Evolutionary conservation across 2,888 invertebrate genomes (phyloP), one percentile per base, ranked within the genome.

Genomic region (Cosmia trapezina): DNA sequence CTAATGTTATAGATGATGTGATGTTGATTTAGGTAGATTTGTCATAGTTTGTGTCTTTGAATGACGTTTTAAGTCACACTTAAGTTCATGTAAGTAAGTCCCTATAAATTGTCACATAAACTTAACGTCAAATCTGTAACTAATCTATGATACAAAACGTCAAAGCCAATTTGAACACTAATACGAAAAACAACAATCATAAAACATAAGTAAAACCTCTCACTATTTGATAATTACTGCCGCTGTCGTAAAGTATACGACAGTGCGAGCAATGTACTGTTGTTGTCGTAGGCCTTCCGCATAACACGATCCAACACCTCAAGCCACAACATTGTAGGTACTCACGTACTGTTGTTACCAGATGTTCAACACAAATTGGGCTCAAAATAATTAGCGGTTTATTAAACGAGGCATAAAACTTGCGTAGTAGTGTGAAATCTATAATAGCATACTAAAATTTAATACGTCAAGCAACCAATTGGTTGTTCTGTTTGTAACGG

Each of bases 301-400:
- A 76, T 81, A 71, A 69, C 69, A 41, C 28, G 33, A 43, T 70
- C 37, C 61, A 14, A 71, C 59, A 59, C 45, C 41, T 51, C 41
- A 41, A 41, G 41, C 8, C 53, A 56, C 67, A 60, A 81, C 80
- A 78, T 70, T 83, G 78, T 78, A 71, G 28, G 28, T 28, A 28
- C 54, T 22, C 22, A 71, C 53, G 33, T 57, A 67, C 9, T 11
- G 43, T 22, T 60, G 62, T 80, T 70, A 84, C 77, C 86, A 87
- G 80, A 85, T 86, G 84, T 83, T 78, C 61, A 68, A 79, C 72
- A 75, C 67, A 75, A 78, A 85, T 85, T 85, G 85, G 82, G 70
- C 73, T 84, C 82, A 80, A 84, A 85, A 91, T 93, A 91, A 92
- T 94, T 94, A 94, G 91, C 92, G 78, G 86, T 89, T 91, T 91